Evolutionary conservation across 2,113 vertebrate genomes (phyloP), one percentile per base, ranked within the genome.

Genomic region (Rhinichthys klamathensis): DNA sequence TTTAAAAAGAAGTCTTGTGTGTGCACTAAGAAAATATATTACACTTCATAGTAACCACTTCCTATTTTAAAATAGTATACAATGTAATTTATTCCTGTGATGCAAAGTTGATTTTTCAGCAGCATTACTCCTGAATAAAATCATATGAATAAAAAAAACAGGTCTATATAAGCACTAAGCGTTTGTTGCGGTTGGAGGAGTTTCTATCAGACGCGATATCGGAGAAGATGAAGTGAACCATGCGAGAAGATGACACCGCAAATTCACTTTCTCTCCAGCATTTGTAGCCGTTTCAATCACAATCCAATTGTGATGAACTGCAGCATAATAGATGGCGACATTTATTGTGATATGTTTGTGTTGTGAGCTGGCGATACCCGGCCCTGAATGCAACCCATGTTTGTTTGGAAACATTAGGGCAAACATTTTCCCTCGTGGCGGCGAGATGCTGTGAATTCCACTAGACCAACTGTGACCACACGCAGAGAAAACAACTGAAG

Each of bases 361-460:
- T n/a, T 5, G 21, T 38, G 21, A 72, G 21, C 23, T n/a, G 35
- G 32, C 2, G 10, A n/a, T 23, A 41, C 35, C 67, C 7, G 41
- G 11, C 60, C 58, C n/a, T 65, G 4, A 10, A 5, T 10, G 25
- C n/a, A 65, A 65, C 61, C 65, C 65, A 35, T 18, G 15, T 27
- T 21, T 51, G 25, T 23, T 81, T n/a, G 27, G 79, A 81, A 81
- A 81, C 61, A 54, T 27, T 27, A 18, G 21, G 30, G 63, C 12
- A 80, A 80, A 44, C 4, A 32, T 9, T 4, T 76, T 54, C 44
- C 80, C 80, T 8, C 1, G 44, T 67, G 44, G 44, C 27, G 11
- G 56, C 9, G 46, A 81, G 15, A 6, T 80, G 38, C 41, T 79
- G 58, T 30, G 46, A 30, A 80, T 63, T 25, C 58, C 78, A 80